Conservation (phyloP, 2,888 invertebrate genomes). For the Rotaria socialis region DNA sequence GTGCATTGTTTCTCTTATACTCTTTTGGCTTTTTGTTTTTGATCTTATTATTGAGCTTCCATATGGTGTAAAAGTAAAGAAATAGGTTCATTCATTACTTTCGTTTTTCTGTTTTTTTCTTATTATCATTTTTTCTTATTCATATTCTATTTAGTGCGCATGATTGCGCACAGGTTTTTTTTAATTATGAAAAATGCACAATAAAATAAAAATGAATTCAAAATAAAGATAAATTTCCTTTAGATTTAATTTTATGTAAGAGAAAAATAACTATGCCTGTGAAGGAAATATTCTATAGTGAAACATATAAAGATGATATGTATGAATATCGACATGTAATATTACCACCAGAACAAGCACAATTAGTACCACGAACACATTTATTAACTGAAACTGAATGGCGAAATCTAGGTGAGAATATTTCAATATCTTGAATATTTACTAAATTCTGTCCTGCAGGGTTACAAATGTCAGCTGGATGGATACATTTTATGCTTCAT, state of each 20-base stretch:
- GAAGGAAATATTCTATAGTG: constrained; percentile 32
- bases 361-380: constrained; percentile 20
- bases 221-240: background rate
- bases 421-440: background rate
- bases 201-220: background rate
- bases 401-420: constrained; percentile 21
- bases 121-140: background rate
- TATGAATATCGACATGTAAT: constrained; percentile 33
- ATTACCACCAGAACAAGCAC: constrained; percentile 24
- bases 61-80: background rate
- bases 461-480: constrained; percentile 16
- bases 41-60: background rate
- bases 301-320: constrained; percentile 31
- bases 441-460: background rate
- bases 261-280: background rate
- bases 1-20: constrained; percentile 4
- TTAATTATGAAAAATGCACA: background rate
- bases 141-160: constrained; percentile 20
- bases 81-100: background rate
- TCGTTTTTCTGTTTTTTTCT: background rate
- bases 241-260: background rate
- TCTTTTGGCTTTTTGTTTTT: background rate
- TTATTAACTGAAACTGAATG: constrained; percentile 35
- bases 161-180: constrained; percentile 10
- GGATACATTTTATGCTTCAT: constrained; percentile 6